Evolutionary conservation across 2,113 vertebrate species (phyloP).

Genomic region (Leuciscus idus): DNA sequence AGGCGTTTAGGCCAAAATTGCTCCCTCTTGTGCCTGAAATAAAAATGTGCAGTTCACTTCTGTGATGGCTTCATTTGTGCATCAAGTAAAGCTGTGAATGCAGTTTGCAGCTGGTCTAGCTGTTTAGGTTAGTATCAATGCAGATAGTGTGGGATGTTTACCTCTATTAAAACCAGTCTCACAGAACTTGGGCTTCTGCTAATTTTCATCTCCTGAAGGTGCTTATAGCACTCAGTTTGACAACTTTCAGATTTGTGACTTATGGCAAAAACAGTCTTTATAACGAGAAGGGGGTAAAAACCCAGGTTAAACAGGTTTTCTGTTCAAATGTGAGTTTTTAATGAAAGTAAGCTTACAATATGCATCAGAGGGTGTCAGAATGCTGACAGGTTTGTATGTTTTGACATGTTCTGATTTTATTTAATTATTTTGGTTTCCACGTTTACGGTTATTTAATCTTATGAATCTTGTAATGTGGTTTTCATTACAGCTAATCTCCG

Average conservation of each 20-base stretch:
- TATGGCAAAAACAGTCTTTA: not conserved
- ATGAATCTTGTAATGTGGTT: not conserved
- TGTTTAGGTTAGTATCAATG: not conserved
- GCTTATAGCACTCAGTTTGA: not conserved
- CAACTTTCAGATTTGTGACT: too few species aligned
- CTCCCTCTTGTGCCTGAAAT: conserved; percentile 88
- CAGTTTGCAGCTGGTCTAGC: not conserved
- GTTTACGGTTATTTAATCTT: not conserved
- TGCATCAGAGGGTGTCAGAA: not conserved
- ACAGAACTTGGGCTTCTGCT: too few species aligned
- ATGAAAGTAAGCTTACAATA: not conserved
- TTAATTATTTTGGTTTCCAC: too few species aligned
- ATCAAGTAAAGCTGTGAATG: not conserved
- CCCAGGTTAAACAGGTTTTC: not conserved
- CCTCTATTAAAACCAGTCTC: not conserved
- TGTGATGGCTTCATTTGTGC: not conserved
- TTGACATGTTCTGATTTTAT: not conserved
- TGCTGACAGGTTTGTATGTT: not conserved
- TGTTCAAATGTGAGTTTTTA: not conserved
- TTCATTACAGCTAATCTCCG: not conserved
- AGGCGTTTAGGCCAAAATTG: conserved; percentile 41
- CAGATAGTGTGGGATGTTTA: not conserved
- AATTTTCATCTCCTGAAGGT: not conserved
- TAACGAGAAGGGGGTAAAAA: not conserved
- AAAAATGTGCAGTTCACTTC: conserved; percentile 77